Conservation (phyloP, 2,888 invertebrate genomes). For the Lasius fuliginosus region DNA sequence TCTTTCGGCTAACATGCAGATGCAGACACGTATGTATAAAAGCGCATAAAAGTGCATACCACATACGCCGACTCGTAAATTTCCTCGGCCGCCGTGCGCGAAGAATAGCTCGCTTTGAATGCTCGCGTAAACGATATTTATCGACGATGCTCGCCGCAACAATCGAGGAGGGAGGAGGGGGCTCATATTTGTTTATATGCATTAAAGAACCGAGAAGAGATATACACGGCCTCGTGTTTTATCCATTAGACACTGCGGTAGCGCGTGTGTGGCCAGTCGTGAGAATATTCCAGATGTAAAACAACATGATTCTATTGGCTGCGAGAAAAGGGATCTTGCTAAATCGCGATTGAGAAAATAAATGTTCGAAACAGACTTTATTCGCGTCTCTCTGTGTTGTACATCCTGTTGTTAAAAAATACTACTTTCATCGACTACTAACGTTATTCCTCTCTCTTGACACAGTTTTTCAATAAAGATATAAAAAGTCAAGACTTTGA, state of each 20-base stretch:
- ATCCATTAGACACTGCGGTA: slow-evolving; percentile 1
- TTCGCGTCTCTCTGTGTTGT: neutral
- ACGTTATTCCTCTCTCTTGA: neutral
- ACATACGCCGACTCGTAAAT: slow-evolving; percentile 33
- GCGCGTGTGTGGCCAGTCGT: neutral
- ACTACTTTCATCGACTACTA: neutral
- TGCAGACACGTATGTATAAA: too few relatives aligned
- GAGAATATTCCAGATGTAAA: neutral
- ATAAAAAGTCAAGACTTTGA: neutral
- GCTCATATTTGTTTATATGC: slow-evolving; percentile 35
- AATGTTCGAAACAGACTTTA: slow-evolving; percentile 3
- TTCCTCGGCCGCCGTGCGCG: slow-evolving; percentile 13
- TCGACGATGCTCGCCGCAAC: slow-evolving; percentile 36
- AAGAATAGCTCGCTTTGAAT: slow-evolving; percentile 44
- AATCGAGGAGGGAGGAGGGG: slow-evolving; percentile 9
- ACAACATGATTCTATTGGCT: neutral
- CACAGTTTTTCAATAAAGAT: neutral
- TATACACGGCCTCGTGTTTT: slow-evolving; percentile 30
- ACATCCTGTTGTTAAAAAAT: neutral
- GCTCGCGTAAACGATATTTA: slow-evolving; percentile 48
- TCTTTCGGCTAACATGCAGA: slow-evolving; percentile 13
- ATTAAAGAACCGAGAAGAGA: slow-evolving; percentile 23
- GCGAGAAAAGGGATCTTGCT: neutral
- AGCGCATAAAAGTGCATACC: too few relatives aligned
- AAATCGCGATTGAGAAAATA: neutral